Conservation (phyloP, 2,113 vertebrate species). For the Pseudorectes ferrugineus region DNA sequence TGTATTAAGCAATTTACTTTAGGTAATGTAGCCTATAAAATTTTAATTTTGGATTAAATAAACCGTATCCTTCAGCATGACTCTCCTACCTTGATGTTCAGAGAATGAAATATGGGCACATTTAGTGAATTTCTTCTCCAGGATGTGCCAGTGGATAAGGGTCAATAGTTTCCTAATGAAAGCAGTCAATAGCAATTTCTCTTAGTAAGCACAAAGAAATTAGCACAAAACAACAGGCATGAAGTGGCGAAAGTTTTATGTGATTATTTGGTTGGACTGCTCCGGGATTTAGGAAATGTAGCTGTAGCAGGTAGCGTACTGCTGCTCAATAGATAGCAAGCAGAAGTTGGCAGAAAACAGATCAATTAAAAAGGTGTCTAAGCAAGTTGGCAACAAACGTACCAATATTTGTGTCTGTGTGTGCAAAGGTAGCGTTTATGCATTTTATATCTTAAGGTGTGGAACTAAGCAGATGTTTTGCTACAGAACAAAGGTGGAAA, state of each 20-base stretch:
- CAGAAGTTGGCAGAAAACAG: background rate
- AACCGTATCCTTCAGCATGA: constrained; percentile 73
- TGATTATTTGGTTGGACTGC: constrained; percentile 28
- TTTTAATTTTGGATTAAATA: constrained; percentile 83
- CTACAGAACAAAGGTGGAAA: background rate
- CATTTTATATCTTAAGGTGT: constrained; percentile 2
- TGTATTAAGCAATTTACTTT: constrained; percentile 82
- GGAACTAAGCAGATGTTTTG: constrained; percentile 26
- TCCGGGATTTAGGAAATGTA: constrained; percentile 28
- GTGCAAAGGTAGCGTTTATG: background rate
- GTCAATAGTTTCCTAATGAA: constrained; percentile 83
- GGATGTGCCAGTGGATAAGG: constrained; percentile 74
- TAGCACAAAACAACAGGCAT: constrained; percentile 67
- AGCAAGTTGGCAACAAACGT: background rate
- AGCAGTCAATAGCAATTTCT: constrained; percentile 86
- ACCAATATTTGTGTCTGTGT: constrained; percentile 1
- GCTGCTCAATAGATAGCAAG: constrained; percentile 10
- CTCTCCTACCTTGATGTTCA: constrained; percentile 72
- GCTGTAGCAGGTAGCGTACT: background rate
- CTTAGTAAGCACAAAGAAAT: constrained; percentile 77
- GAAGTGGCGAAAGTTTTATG: constrained; percentile 21
- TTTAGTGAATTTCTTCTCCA: constrained; percentile 76
- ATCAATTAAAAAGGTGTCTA: background rate
- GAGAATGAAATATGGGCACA: constrained; percentile 81
- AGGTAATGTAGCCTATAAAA: constrained; percentile 79